Conservation (phyloP, 1,140 invertebrate species). For the Diorhabda carinulata region DNA sequence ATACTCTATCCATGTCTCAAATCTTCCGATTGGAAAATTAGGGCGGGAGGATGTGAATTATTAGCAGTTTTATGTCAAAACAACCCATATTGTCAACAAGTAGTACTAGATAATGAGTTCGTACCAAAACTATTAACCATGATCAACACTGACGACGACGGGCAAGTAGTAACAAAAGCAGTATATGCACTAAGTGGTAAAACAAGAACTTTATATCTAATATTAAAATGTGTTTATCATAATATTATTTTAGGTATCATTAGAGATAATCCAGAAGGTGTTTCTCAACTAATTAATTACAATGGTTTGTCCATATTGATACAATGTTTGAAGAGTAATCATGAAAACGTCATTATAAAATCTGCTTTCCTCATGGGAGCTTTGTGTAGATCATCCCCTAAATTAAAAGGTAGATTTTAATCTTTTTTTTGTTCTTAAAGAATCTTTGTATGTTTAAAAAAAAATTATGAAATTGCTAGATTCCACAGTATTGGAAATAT, state of each 20-base stretch:
- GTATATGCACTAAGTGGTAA: slow-evolving; percentile 73
- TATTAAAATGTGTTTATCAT: neutral
- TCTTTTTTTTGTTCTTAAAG: no score
- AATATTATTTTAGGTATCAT: slow-evolving; percentile 54
- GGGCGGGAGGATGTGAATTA: slow-evolving; percentile 61
- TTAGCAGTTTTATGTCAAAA: slow-evolving; percentile 74
- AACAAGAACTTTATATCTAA: slow-evolving; percentile 31
- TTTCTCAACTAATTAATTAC: slow-evolving; percentile 56
- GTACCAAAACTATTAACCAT: slow-evolving; percentile 63
- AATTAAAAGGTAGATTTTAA: slow-evolving; percentile 52
- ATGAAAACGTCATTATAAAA: slow-evolving; percentile 64
- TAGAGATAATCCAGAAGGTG: slow-evolving; percentile 56
- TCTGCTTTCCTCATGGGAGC: slow-evolving; percentile 64
- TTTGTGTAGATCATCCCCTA: slow-evolving; percentile 54
- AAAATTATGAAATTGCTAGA: no score
- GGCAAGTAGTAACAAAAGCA: slow-evolving; percentile 61
- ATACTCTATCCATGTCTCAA: slow-evolving; percentile 64
- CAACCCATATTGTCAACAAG: slow-evolving; percentile 71
- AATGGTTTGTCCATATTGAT: slow-evolving; percentile 63
- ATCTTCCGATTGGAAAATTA: slow-evolving; percentile 57
- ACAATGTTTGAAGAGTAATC: slow-evolving; percentile 55
- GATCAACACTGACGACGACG: slow-evolving; percentile 58
- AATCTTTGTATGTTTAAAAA: no score
- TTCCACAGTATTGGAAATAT: no score
- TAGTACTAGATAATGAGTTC: slow-evolving; percentile 58